Base-by-base conservation (phyloP, 2,888 invertebrate genomes). In the Ptychoptera contaminata region DNA sequence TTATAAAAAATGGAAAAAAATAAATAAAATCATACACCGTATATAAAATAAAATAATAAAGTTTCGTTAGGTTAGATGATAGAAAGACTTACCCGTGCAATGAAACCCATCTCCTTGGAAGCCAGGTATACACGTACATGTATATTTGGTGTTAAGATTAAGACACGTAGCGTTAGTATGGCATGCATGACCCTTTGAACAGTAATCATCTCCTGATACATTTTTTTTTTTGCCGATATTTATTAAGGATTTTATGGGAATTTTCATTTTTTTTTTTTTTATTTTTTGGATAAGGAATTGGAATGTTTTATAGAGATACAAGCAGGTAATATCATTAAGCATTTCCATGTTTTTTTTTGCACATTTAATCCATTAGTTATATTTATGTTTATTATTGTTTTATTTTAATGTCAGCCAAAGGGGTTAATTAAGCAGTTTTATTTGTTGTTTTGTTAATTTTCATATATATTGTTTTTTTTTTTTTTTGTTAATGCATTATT, bases 151-250 rank as follows among this genome's bases (percentile, higher is more conserved):
- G 68, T 83, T 82, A 61, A 90, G 77, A 70, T 91, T 92, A 71
- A 83, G 78, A 70, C 92, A 93, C 52, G 85, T 82, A 48, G 91
- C 90, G 66, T 92, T 91, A 59, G 75, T 74, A 64, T 92, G 90
- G 67, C 92, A 92, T 60, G 79, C 77, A 69, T 90, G 83, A 46
- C 87, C 87, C 72, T 78, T 79, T 57, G 80, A 80, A 72, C 88
- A 90, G 72, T 86, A 88, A 71, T 90, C 85, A 65, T 50, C 52
- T 34, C 50, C 52, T 42, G 41, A 42, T n/a, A 8, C 14, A 14
- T 35, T 35, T 34, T 42, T 23, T 34, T 41, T 35, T 42, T 16
- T 31, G 32, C 12, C 11, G 14, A 29, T 35, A 16, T 42, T 42
- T 35, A 34, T n/a, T 40, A n/a, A n/a, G n/a, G n/a, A n/a, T 12